Conservation (phyloP, 2,888 invertebrate genomes). For the Drepanosiphum platanoidis region DNA sequence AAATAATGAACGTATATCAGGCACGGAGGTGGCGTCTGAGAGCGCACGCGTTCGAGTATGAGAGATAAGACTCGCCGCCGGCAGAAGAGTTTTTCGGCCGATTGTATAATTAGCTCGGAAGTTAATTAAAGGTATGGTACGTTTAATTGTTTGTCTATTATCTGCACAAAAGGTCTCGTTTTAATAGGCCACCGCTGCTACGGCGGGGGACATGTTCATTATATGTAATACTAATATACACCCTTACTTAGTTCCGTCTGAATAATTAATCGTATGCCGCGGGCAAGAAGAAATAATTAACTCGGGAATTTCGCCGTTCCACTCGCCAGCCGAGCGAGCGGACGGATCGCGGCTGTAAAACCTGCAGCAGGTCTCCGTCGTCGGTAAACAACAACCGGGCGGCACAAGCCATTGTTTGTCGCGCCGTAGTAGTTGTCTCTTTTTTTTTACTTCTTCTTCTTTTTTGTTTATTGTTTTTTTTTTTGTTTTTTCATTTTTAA, state of each 20-base stretch:
- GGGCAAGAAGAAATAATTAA: conserved; percentile 46
- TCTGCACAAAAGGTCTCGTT: background rate
- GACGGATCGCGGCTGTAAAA: background rate
- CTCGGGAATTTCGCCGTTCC: conserved; percentile 3
- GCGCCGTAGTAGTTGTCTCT: background rate
- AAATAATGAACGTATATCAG: too few species aligned
- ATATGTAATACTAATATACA: conserved; percentile 5
- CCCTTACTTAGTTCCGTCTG: background rate
- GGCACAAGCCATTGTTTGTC: background rate
- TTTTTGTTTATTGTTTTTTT: background rate
- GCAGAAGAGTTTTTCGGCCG: background rate
- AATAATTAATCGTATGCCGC: conserved; percentile 31
- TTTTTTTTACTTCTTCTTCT: background rate
- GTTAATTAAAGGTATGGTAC: conserved; percentile 15
- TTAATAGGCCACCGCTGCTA: background rate
- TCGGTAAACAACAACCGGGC: background rate
- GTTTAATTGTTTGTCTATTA: conserved; percentile 24
- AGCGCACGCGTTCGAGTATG: too few species aligned
- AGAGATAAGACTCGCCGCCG: too few species aligned
- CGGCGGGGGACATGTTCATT: conserved; percentile 5
- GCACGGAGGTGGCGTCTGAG: too few species aligned
- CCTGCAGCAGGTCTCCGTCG: background rate
- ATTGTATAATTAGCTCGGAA: background rate
- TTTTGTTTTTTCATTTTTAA: conserved; percentile 10
- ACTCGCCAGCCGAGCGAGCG: background rate